These are phyloP conservation scores for Caligus rogercresseyi DNA, from an alignment of 1,140 invertebrate species.

Conservation along the genomic window DNA sequence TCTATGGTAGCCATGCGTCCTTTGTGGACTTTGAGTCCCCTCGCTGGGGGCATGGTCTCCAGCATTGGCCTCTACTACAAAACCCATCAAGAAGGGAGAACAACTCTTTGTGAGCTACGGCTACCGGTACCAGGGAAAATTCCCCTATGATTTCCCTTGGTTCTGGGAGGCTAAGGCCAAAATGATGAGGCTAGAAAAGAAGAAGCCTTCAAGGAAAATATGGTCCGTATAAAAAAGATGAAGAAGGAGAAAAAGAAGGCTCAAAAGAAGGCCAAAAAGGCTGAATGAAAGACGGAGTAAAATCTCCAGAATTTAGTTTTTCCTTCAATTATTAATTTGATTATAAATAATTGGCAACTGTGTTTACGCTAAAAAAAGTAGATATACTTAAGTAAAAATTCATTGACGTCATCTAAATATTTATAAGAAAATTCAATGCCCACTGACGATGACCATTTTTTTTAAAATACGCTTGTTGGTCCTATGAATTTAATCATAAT, in stretches of 20 bases:
- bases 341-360: too few species aligned
- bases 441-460: too few species aligned
- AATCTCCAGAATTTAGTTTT: not conserved
- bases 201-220: not conserved
- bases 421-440: too few species aligned
- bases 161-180: not conserved
- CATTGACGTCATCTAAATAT: too few species aligned
- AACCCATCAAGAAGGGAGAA: not conserved
- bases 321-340: too few species aligned
- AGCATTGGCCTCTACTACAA: not conserved
- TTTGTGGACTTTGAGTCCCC: conserved; percentile 1
- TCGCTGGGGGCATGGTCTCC: not conserved
- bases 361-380: too few species aligned
- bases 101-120: conserved; percentile 1
- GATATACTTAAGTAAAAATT: too few species aligned
- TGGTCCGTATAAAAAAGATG: not conserved
- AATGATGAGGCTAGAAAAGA: not conserved
- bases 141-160: conserved; percentile 11
- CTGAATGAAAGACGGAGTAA: not conserved
- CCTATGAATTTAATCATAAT: too few species aligned
- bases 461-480: too few species aligned
- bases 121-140: not conserved
- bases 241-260: not conserved
- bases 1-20: not conserved
- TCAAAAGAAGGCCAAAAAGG: not conserved